Evolutionary conservation across 2,888 invertebrate species (phyloP).

Genomic region (Drosophila sordidula): DNA sequence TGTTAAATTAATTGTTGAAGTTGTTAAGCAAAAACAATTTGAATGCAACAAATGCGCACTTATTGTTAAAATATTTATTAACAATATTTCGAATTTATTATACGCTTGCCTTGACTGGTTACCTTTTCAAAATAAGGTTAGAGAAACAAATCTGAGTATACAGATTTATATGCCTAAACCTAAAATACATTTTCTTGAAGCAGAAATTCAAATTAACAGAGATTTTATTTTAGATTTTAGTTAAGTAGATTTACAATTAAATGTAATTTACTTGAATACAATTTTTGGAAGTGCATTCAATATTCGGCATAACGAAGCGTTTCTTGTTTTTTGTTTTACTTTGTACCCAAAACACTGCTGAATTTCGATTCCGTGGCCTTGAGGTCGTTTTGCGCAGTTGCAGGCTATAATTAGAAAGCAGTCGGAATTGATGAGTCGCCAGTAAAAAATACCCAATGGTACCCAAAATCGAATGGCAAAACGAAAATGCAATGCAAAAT

Average conservation of each 20-base stretch:
- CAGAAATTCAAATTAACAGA: no score
- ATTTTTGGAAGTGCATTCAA: background rate
- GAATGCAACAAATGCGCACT: constrained; percentile 6
- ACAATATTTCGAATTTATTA: background rate
- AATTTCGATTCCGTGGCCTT: constrained; percentile 12
- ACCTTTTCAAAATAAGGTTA: no score
- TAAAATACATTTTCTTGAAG: no score
- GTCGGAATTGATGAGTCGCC: background rate
- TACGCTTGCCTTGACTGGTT: background rate
- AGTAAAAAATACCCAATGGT: background rate
- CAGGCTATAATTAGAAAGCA: constrained; percentile 22
- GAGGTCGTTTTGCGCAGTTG: constrained; percentile 45
- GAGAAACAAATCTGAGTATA: no score
- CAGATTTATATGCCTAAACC: no score
- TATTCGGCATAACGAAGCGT: background rate
- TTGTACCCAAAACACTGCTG: background rate
- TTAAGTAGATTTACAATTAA: no score
- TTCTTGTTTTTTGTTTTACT: constrained; percentile 1
- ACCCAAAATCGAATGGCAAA: constrained; percentile 15
- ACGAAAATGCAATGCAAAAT: constrained; percentile 1
- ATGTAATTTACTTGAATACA: no score
- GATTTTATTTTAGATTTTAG: no score
- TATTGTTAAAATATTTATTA: constrained; percentile 3
- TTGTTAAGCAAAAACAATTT: constrained; percentile 2
- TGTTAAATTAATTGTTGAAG: constrained; percentile 15